A percentile compares a stretch with the other conserved stretches of the same genome.
Conservation (phyloP, 2,797 vertebrate genomes). For the Chelmon rostratus region DNA sequence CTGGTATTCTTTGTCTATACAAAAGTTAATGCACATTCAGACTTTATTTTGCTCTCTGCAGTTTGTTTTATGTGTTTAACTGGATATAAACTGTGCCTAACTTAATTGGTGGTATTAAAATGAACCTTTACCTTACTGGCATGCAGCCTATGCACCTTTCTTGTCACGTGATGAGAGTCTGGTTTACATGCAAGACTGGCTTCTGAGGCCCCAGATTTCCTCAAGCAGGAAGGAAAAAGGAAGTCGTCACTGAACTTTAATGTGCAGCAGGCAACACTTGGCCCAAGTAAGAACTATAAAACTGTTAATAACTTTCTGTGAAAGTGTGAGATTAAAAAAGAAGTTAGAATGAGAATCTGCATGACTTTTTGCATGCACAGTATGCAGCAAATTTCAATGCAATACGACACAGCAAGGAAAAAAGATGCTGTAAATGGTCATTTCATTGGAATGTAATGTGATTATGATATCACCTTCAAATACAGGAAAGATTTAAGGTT, state of each 20-base stretch:
- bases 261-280: not conserved
- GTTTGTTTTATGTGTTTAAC: constrained; percentile 30
- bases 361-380: too few relatives aligned
- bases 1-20: constrained; percentile 26
- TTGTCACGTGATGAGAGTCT: constrained; percentile 11
- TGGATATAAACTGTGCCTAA: constrained; percentile 20
- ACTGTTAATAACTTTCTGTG: not conserved
- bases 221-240: constrained; percentile 1
- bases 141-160: not conserved
- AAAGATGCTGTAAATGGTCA: not conserved
- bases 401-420: not conserved
- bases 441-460: constrained; percentile 2
- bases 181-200: constrained; percentile 5
- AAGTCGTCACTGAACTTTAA: constrained; percentile 1
- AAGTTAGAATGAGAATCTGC: not conserved
- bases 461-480: not conserved
- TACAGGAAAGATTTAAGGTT: not conserved
- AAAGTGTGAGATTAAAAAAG: not conserved
- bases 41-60: constrained; percentile 38
- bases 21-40: constrained; percentile 20
- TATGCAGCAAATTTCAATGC: not conserved
- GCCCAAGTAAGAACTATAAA: not conserved
- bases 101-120: constrained; percentile 30
- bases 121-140: constrained; percentile 4
- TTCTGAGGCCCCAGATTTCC: constrained; percentile 17